Evolutionary conservation across 2,113 vertebrate genomes (phyloP), one percentile per base, ranked within the genome.

Genomic region (Seriola rivoliana): DNA sequence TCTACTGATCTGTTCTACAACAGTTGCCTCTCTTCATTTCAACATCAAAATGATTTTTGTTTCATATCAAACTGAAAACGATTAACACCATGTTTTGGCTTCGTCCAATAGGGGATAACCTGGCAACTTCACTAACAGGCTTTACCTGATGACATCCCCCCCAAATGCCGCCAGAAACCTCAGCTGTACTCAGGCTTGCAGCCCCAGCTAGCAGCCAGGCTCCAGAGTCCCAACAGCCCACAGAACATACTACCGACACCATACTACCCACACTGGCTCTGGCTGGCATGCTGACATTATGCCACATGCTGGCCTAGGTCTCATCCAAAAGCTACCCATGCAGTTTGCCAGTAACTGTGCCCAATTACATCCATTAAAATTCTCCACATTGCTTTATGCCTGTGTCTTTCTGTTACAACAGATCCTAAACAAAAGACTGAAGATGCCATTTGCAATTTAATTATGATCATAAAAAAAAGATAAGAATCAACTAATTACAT

Each of bases 351-450:
- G 94, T 92, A 94, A 95, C 95, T 95, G 92, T 93, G 94, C 93
- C 95, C 96, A 96, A 97, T 96, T 97, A 96, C 93, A 94, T 93
- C 94, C 92, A 96, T 96, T 96, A 96, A 96, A 96, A 96, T 96
- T 95, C 95, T 95, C 96, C 94, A 96, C 95, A 95, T 94, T 96
- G 95, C 83, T 97, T 95, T 95, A 94, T 96, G 96, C 95, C 93
- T 94, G 93, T 94, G 95, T 95, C 79, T 86, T 86, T 94, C 94
- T 96, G 80, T 93, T 85, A 89, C 58, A 87, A 89, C 92, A 95
- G 94, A 93, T 94, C 92, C 90, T 90, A 88, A 93, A 90, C 90
- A 93, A 93, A 89, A 90, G 86, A 94, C 81, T 76, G 79, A 75
- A 71, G 48, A 66, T 73, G 85, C 68, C 55, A 21, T 57, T 58